phyloP scores from a whole-genome alignment of 2,113 vertebrate genomes.

The Podarcis muralis region DNA sequence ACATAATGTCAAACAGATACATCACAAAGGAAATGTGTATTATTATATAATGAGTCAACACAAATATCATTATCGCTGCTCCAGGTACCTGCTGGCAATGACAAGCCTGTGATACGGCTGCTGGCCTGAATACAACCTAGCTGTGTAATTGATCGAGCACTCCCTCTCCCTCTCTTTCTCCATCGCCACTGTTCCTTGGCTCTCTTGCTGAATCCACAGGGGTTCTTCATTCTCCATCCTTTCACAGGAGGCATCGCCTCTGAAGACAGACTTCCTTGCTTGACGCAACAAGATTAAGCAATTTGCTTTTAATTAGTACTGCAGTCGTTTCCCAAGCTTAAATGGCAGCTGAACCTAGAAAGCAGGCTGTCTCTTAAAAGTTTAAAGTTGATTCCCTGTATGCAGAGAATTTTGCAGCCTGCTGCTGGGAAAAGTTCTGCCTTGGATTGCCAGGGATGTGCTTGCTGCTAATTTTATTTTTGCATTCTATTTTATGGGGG shows the following conservation, averaged over 20 bases:
- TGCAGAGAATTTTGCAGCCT: conserved; percentile 43
- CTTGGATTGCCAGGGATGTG: conserved; percentile 29
- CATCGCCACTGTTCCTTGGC: not conserved
- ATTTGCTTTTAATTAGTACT: conserved; percentile 76
- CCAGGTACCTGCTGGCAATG: conserved; percentile 22
- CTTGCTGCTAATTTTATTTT: conserved; percentile 40
- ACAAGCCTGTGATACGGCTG: not conserved
- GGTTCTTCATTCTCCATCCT: conserved; percentile 21
- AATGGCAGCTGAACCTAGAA: conserved; percentile 7
- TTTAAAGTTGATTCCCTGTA: conserved; percentile 45
- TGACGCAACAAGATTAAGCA: conserved; percentile 62
- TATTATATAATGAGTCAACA: conserved; percentile 26
- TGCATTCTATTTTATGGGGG: not conserved
- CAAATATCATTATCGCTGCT: not conserved
- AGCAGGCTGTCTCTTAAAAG: conserved; percentile 60
- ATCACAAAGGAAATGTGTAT: conserved; percentile 10
- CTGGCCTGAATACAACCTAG: not conserved
- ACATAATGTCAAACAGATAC: not conserved
- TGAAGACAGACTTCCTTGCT: conserved; percentile 44
- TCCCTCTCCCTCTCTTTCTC: not conserved
- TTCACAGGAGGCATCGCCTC: conserved; percentile 46
- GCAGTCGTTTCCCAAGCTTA: conserved; percentile 54
- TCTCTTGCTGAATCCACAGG: conserved; percentile 19
- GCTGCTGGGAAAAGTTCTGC: conserved; percentile 56
- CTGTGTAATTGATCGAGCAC: not conserved